phyloP scores from a whole-genome alignment of 1,140 invertebrate species.

The Drosophila sp. region DNA sequence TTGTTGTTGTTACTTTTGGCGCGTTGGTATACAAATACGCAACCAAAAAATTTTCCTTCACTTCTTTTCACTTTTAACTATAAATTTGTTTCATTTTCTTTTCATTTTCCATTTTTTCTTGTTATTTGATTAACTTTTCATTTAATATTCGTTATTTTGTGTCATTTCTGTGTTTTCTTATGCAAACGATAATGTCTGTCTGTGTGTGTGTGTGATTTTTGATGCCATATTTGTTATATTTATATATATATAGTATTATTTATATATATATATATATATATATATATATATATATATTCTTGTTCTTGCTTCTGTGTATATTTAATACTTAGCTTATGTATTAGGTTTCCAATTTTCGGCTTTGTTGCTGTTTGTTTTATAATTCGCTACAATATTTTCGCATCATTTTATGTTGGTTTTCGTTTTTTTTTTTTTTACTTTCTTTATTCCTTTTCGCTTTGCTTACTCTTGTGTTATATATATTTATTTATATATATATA shows the following conservation, averaged over 20 bases:
- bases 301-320: conserved; percentile 47
- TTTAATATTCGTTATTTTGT: conserved; percentile 78
- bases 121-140: conserved; percentile 73
- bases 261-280: conserved; percentile 33
- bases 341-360: conserved; percentile 57
- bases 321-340: conserved; percentile 75
- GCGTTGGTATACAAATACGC: conserved; percentile 77
- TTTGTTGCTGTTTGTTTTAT: conserved; percentile 46
- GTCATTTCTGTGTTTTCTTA: conserved; percentile 28
- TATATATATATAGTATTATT: conserved; percentile 18
- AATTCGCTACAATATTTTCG: conserved; percentile 57
- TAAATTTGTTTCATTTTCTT: conserved; percentile 66
- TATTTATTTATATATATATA: not conserved
- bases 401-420: conserved; percentile 54
- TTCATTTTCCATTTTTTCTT: conserved; percentile 51
- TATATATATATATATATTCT: conserved; percentile 31
- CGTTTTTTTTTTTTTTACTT: conserved; percentile 11
- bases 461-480: conserved; percentile 1
- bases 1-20: conserved; percentile 46
- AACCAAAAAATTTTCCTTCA: conserved; percentile 41
- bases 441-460: not conserved
- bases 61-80: conserved; percentile 54
- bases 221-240: conserved; percentile 58
- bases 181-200: conserved; percentile 52
- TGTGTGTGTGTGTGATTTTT: conserved; percentile 45